Conservation (phyloP, 2,888 invertebrate species). For the Smittia aterrima region DNA sequence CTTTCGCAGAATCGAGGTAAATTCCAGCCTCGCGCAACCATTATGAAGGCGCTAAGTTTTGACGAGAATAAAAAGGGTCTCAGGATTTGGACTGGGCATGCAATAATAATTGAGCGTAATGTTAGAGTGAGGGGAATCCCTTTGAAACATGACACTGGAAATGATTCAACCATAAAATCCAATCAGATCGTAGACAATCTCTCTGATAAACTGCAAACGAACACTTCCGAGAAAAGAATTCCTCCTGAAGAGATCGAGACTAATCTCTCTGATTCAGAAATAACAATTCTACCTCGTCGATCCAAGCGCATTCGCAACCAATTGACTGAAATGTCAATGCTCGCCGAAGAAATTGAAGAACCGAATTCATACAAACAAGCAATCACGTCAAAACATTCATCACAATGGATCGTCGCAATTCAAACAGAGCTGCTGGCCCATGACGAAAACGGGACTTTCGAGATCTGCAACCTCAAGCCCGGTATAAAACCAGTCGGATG, state of each 20-base stretch:
- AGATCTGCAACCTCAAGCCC: too few relatives aligned
- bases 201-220: conserved; percentile 44
- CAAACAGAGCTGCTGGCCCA: too few relatives aligned
- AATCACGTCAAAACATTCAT: too few relatives aligned
- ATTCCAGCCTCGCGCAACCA: conserved; percentile 9
- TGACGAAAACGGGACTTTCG: too few relatives aligned
- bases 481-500: too few relatives aligned
- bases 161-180: conserved; percentile 43
- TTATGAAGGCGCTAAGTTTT: conserved; percentile 25
- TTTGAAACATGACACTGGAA: background rate
- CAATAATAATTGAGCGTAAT: background rate
- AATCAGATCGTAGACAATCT: conserved; percentile 45
- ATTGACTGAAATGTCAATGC: too few relatives aligned
- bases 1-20: conserved; percentile 35
- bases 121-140: background rate
- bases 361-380: too few relatives aligned
- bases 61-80: background rate
- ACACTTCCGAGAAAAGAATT: conserved; percentile 43
- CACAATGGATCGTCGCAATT: too few relatives aligned
- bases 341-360: too few relatives aligned
- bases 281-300: too few relatives aligned
- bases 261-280: too few relatives aligned
- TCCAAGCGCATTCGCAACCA: too few relatives aligned
- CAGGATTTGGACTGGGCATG: background rate
- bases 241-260: conserved; percentile 42